These are phyloP conservation scores for Drosophila pectinifera DNA, from an alignment of 1,140 invertebrate species.

Conservation along the genomic window DNA sequence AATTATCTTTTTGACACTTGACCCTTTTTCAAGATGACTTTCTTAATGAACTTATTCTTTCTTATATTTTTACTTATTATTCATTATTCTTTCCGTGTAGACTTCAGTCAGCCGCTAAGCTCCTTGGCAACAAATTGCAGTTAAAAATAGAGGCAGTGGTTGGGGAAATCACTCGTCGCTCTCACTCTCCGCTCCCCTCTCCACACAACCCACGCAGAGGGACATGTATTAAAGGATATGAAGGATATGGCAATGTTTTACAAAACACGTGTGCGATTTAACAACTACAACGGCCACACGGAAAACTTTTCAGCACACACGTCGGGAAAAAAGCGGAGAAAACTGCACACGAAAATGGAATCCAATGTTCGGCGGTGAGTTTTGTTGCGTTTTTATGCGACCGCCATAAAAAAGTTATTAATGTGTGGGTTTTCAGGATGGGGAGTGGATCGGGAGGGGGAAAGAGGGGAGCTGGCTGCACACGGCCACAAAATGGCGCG, in stretches of 20 bases:
- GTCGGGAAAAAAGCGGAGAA: constrained; percentile 7
- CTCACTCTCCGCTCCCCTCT: not conserved
- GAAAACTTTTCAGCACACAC: constrained; percentile 45
- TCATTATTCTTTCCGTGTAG: not conserved
- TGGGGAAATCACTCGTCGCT: constrained; percentile 49
- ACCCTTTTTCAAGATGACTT: too few species aligned
- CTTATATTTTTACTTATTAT: too few species aligned
- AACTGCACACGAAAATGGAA: constrained; percentile 58
- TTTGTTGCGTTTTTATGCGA: constrained; percentile 78
- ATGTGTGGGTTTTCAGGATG: constrained; percentile 46
- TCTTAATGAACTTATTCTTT: too few species aligned
- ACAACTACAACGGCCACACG: constrained; percentile 68
- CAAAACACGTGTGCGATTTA: constrained; percentile 81
- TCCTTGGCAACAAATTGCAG: constrained; percentile 79
- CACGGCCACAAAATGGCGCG: constrained; percentile 65
- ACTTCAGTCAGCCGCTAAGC: constrained; percentile 46
- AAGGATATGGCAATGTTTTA: constrained; percentile 76
- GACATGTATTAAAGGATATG: constrained; percentile 71
- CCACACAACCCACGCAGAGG: constrained; percentile 36
- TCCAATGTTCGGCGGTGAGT: constrained; percentile 74
- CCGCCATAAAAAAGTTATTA: constrained; percentile 81
- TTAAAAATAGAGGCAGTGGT: constrained; percentile 59
- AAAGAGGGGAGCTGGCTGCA: constrained; percentile 36
- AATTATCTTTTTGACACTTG: too few species aligned
- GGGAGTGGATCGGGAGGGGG: not conserved